Percentiles rank a stretch among this genome's conserved stretches.
These are phyloP conservation scores for Gouania willdenowi DNA, from an alignment of 2,797 vertebrate genomes.

Conservation along the genomic window DNA sequence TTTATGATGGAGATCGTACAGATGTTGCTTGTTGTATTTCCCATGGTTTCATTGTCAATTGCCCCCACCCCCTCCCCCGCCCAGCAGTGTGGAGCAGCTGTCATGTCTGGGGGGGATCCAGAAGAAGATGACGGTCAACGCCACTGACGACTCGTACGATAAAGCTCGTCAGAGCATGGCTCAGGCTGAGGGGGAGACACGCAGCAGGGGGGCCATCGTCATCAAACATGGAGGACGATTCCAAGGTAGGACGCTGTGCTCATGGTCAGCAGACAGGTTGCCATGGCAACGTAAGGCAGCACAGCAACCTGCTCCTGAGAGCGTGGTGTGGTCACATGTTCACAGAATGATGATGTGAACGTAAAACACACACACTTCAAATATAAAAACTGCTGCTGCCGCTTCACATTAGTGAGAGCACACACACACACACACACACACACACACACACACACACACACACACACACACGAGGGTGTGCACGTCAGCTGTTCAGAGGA, in stretches of 20 bases:
- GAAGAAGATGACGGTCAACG: constrained; percentile 91
- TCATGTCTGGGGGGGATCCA: constrained; percentile 78
- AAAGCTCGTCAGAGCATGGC: constrained; percentile 91
- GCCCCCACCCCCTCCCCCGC: not conserved
- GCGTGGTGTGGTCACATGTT: constrained; percentile 31
- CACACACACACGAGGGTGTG: no score
- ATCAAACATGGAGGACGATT: constrained; percentile 86
- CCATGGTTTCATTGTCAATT: no score
- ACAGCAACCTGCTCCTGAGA: no score
- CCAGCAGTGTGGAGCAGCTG: constrained; percentile 49
- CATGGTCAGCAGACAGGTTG: constrained; percentile 11
- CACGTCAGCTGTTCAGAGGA: no score
- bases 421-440: not conserved
- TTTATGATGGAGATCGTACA: no score
- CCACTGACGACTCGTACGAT: constrained; percentile 92
- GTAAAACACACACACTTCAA: no score
- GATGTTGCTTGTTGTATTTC: no score
- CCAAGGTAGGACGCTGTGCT: constrained; percentile 68
- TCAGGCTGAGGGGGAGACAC: constrained; percentile 87
- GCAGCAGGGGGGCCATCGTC: constrained; percentile 86
- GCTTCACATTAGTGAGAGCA: no score
- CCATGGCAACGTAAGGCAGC: constrained; percentile 38
- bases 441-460: not conserved
- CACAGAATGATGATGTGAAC: constrained; percentile 26
- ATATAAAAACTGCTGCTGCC: no score